Base-by-base conservation (phyloP, 2,113 vertebrate species). In the Nicator chloris region DNA sequence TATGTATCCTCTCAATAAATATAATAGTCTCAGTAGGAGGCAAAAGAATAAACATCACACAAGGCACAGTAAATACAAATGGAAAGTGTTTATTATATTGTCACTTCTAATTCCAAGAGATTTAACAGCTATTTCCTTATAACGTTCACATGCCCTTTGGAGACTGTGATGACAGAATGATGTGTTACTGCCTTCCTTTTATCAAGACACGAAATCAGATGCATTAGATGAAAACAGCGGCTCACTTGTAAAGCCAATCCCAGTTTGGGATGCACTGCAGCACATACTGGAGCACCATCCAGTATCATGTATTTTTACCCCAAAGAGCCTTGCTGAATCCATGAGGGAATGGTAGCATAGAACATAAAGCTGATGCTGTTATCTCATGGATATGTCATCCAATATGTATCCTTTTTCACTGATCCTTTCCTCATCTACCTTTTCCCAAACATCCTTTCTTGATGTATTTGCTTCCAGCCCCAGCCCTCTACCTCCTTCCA, bases 71-170 rank as follows among this genome's bases (percentile, higher is more conserved):
- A 91, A 97, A 97, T 93, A 93, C 71, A 72, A 96, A 73, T 28
- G 64, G 40, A 45, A 94, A 64, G 19, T 18, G 66, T 92, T 94
- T 93, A 97, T 97, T 97, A 93, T 72, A 73, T 54, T 96, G 89
- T 91, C 96, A 95, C 19, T 92, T 97, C 23, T 65, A 94, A 83
- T 96, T 86, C 42, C 22, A 60, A 21, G 27, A 82, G 27, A 83
- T 70, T 77, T 86, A 85, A 64, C 26, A 49, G 27, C 12, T 61
- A 76, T 60, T 83, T 91, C 40, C 31, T 59, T 42, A 26, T 9
- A 88, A 84, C 28, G 66, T 37, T 24, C 35, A 61, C 7, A 76
- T 15, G 27, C 21, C 50, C 26, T 90, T 80, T 85, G 31, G 57
- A 88, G 28, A 39, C 20, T 45, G 10, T 8, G 39, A 45, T 26